Evolutionary conservation across 2,888 invertebrate species (phyloP), one percentile per base, ranked within the genome.

Genomic region (Cylloceria caligata): DNA sequence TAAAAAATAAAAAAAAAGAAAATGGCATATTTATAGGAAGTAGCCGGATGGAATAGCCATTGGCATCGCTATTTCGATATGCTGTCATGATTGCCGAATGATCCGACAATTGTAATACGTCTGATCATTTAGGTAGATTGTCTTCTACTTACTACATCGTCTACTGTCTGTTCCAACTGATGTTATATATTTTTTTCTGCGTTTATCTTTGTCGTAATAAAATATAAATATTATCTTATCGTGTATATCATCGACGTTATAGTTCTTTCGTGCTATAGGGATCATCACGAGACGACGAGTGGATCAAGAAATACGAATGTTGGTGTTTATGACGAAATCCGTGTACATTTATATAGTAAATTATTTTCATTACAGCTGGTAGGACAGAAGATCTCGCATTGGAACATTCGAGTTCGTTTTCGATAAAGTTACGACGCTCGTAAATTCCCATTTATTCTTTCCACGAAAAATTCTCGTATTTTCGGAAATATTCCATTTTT

Each of bases 271-370:
- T n/a, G n/a, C n/a, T n/a, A n/a, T n/a, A 30, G 30, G 30, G 30
- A 24, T 52, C 2, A 52, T 36, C 11, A 39, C 4, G 52, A 45
- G 45, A 16, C 36, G 49, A 49, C 30, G 30, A 57, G 24, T 30
- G 16, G 57, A 57, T 57, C 4, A 19, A 52, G 13, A 49, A 68
- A 52, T 19, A 11, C 68, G 24, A 64, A 2, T 34, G n/a, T 21
- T 16, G 52, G 19, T 13, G 34, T 82, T 62, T 55, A 67, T 78
- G 80, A 84, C 73, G 77, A 85, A 87, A 85, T 76, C 79, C 81
- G 84, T 88, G 88, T 86, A 84, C 88, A 88, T 90, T 86, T 90
- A 89, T 89, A 79, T 87, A 86, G 85, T 86, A 88, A 87, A 86
- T 88, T 85, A 84, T 84, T 88, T 86, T 87, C 89, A 90, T 52